Conservation (phyloP, 2,888 invertebrate genomes). For the Margaritifera margaritifera region DNA sequence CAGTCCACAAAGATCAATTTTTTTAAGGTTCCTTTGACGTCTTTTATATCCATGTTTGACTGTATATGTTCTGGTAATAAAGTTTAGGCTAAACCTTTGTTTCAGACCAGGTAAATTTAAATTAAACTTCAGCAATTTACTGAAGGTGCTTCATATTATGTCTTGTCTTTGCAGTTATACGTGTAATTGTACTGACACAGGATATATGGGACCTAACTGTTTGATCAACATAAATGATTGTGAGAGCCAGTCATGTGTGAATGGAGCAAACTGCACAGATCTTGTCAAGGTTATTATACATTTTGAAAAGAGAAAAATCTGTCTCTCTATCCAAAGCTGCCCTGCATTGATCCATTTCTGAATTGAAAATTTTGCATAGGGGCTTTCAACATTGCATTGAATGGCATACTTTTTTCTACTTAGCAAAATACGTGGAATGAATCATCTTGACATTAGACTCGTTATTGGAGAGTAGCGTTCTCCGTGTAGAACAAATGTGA, state of each 20-base stretch:
- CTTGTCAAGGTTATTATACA: slow-evolving; percentile 51
- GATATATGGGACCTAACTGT: slow-evolving; percentile 59
- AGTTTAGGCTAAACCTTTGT: too few species aligned
- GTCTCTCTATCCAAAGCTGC: background rate
- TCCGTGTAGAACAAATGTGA: background rate
- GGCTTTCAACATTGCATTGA: too few species aligned
- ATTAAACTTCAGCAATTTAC: too few species aligned
- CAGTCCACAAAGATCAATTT: too few species aligned
- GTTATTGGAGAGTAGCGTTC: background rate
- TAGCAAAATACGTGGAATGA: background rate
- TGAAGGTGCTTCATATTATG: too few species aligned
- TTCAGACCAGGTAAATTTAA: too few species aligned
- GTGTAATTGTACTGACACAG: slow-evolving; percentile 64
- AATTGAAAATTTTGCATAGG: background rate
- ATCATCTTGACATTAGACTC: background rate
- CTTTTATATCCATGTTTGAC: too few species aligned
- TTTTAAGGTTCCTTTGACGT: too few species aligned
- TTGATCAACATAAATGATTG: slow-evolving; percentile 58
- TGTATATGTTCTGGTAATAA: too few species aligned
- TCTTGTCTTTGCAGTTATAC: slow-evolving; percentile 44
- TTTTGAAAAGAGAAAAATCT: background rate
- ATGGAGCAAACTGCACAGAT: slow-evolving; percentile 54
- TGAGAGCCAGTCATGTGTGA: slow-evolving; percentile 42
- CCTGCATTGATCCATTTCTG: too few species aligned
- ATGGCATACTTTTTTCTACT: background rate